Base-by-base conservation (phyloP, 2,113 vertebrate species). In the Cryptotis parvus region DNA sequence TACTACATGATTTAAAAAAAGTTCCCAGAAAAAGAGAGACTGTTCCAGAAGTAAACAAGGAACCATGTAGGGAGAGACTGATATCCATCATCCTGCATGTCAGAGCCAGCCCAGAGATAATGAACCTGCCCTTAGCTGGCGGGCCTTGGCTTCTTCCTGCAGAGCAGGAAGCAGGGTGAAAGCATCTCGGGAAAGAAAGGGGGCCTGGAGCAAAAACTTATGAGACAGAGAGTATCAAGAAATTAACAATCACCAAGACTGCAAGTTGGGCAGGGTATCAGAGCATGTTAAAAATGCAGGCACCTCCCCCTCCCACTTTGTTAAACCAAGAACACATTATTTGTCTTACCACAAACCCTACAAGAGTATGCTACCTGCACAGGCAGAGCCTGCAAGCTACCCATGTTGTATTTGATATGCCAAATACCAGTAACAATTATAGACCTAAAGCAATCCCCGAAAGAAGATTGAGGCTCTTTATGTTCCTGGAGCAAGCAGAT, bases 41-140 rank as follows among this genome's bases (percentile, higher is more conserved):
- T 31, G 68, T 90, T 77, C 20, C 76, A 69, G n/a, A 65, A 75
- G 16, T 80, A 80, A 86, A 76, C 31, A 31, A 90, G 68, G 78
- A 91, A 69, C 10, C 70, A 8, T 29, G 7, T n/a, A 55, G 73
- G 15, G 9, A 33, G 15, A 6, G 2, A 14, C 66, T 61, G 65
- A 61, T 18, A 41, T 27, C 31, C 31, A 35, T 0, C 24, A 27
- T 29, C 9, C 6, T n/a, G 15, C 33, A 33, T 15, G 29, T 3
- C n/a, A 75, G 27, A 3, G 14, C 20, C 22, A 65, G 52, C 27
- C 14, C 31, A 31, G 5, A 75, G 8, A n/a, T 3, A 29, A n/a
- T 22, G 10, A 49, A 8, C 22, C 12, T 18, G 22, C 4, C 0
- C 4, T 7, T 70, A 68, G 35, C 18, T 6, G 9, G 61, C 9